Conservation (phyloP, 2,888 invertebrate species). For the Acanthosepion esculentum region DNA sequence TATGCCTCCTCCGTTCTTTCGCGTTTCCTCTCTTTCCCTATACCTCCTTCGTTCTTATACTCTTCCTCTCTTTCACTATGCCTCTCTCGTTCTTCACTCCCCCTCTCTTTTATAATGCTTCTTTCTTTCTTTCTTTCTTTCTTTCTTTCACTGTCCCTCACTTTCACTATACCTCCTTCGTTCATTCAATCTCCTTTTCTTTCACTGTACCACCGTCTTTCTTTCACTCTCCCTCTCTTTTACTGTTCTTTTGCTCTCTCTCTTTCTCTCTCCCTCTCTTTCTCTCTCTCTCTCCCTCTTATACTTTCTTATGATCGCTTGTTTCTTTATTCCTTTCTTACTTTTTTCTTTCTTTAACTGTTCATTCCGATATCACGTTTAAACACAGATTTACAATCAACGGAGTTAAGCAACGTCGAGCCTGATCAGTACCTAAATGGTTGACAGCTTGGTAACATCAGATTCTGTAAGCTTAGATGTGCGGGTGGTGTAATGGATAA, state of each 20-base stretch:
- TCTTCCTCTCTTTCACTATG: not conserved
- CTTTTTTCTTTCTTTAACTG: not conserved
- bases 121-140: not conserved
- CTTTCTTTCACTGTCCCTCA: not conserved
- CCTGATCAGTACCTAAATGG: too few species aligned
- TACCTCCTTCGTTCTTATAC: too few species aligned
- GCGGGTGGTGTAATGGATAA: too few species aligned
- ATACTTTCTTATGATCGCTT: not conserved
- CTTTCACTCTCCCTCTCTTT: too few species aligned
- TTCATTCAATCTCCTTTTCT: too few species aligned
- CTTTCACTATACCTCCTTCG: too few species aligned
- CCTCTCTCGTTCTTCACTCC: not conserved
- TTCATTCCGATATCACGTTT: too few species aligned
- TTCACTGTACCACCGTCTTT: too few species aligned
- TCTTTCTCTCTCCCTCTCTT: not conserved
- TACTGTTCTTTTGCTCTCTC: not conserved
- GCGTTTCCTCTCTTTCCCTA: not conserved
- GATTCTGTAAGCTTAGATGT: too few species aligned
- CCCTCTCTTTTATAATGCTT: not conserved
- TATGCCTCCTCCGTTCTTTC: not conserved
- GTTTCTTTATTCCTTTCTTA: not conserved
- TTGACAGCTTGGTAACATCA: too few species aligned
- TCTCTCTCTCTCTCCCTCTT: not conserved
- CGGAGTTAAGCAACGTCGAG: too few species aligned
- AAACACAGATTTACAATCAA: too few species aligned